These are phyloP conservation scores for Metaphire vulgaris DNA, from an alignment of 1,140 invertebrate species.

Conservation along the genomic window DNA sequence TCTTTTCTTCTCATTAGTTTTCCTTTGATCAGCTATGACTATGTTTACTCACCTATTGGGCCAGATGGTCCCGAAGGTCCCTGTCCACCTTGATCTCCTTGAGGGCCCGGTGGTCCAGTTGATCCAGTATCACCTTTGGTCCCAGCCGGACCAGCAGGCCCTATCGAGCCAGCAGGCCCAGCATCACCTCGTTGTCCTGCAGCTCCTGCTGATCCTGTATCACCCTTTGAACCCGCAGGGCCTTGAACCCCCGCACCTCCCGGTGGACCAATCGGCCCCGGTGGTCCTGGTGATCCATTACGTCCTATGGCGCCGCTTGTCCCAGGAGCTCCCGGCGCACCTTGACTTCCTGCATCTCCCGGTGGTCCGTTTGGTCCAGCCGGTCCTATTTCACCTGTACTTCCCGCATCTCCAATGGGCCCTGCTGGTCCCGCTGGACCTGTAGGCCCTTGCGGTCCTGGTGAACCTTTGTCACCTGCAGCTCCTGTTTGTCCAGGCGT, in stretches of 20 bases:
- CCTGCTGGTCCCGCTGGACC: constrained; percentile 58
- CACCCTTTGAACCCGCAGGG: constrained; percentile 7
- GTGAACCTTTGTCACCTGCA: constrained; percentile 13
- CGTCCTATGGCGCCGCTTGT: constrained; percentile 14
- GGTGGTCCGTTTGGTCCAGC: constrained; percentile 56
- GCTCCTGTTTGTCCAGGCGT: constrained; percentile 13
- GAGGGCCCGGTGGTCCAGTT: neutral
- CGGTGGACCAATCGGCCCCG: constrained; percentile 21
- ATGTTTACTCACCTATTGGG: neutral
- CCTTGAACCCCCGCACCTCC: constrained; percentile 15
- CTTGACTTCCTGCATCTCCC: constrained; percentile 59
- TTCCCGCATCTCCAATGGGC: constrained; percentile 40
- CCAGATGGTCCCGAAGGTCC: constrained; percentile 15
- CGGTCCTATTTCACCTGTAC: constrained; percentile 60
- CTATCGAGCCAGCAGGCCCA: constrained; percentile 11
- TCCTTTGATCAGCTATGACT: too few relatives aligned
- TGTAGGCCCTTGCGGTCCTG: constrained; percentile 40
- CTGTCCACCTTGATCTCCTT: neutral
- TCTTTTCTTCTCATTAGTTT: too few relatives aligned
- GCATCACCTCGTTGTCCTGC: constrained; percentile 17
- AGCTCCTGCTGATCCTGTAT: constrained; percentile 16
- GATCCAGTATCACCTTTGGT: constrained; percentile 8
- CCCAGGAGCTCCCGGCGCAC: constrained; percentile 20
- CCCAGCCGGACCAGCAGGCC: constrained; percentile 14
- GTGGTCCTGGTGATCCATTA: constrained; percentile 1